Conservation (phyloP, 2,888 invertebrate genomes). For the Aleiodes testaceus region DNA sequence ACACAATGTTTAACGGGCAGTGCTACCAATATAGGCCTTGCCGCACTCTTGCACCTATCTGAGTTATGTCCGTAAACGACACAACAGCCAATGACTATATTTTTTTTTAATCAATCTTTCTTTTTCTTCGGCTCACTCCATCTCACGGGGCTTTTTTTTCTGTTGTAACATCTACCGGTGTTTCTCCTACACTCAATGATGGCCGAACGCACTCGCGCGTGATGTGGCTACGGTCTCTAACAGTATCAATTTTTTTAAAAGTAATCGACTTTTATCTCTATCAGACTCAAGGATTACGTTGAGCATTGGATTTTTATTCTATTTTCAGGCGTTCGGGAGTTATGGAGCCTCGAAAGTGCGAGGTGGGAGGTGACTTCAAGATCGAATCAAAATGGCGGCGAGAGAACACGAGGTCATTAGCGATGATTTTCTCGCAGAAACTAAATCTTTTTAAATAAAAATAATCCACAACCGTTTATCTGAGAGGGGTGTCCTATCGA, state of each 20-base stretch:
- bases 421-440: no score
- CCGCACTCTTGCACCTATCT: conserved; percentile 19
- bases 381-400: background rate
- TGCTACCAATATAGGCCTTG: conserved; percentile 47
- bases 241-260: background rate
- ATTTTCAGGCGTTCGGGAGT: background rate
- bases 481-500: conserved; percentile 39
- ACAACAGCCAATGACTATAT: conserved; percentile 4
- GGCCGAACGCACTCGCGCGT: conserved; percentile 51
- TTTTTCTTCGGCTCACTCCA: conserved; percentile 43
- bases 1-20: conserved; percentile 32
- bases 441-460: conserved; percentile 15
- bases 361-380: conserved; percentile 12
- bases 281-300: conserved; percentile 3
- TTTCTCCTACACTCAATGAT: conserved; percentile 47
- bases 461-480: conserved; percentile 30
- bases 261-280: background rate
- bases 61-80: conserved; percentile 13
- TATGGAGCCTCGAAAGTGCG: conserved; percentile 1
- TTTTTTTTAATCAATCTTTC: conserved; percentile 42
- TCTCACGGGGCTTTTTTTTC: conserved; percentile 45
- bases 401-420: no score
- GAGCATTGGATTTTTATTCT: background rate
- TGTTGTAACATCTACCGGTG: conserved; percentile 40
- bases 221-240: conserved; percentile 16